These are phyloP conservation scores for Heteromyza rotundicornis DNA, from an alignment of 2,888 invertebrate genomes.

Conservation along the genomic window DNA sequence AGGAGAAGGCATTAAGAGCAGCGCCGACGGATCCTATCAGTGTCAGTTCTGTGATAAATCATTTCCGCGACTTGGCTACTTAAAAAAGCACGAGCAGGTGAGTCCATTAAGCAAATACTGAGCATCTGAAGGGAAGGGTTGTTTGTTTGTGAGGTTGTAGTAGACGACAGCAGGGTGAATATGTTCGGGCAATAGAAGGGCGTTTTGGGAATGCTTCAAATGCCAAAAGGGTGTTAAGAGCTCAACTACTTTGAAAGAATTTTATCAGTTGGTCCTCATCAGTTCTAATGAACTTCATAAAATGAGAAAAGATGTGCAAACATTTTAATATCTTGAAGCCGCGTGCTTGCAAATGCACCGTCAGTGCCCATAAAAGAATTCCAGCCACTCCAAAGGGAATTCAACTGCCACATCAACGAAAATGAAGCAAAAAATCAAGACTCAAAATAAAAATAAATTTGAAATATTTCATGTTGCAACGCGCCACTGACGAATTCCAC, in stretches of 20 bases:
- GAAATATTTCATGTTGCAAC: conserved; percentile 22
- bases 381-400: neutral
- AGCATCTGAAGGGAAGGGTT: neutral
- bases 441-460: conserved; percentile 22
- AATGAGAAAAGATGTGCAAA: no score
- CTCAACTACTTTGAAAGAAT: no score
- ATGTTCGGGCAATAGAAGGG: no score
- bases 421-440: conserved; percentile 6
- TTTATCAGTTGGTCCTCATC: no score
- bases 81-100: conserved; percentile 94
- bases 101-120: conserved; percentile 35
- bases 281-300: no score
- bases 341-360: neutral
- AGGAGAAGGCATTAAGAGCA: conserved; percentile 60
- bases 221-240: no score
- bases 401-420: neutral
- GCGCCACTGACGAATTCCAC: conserved; percentile 21
- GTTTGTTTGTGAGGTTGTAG: neutral
- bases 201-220: no score
- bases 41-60: conserved; percentile 93
- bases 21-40: conserved; percentile 78
- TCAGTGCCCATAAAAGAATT: neutral
- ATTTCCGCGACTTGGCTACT: conserved; percentile 83
- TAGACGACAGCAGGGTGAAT: neutral
- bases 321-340: neutral